Evolutionary conservation across 2,797 vertebrate genomes (phyloP).

Genomic region (Pangasius djambal): DNA sequence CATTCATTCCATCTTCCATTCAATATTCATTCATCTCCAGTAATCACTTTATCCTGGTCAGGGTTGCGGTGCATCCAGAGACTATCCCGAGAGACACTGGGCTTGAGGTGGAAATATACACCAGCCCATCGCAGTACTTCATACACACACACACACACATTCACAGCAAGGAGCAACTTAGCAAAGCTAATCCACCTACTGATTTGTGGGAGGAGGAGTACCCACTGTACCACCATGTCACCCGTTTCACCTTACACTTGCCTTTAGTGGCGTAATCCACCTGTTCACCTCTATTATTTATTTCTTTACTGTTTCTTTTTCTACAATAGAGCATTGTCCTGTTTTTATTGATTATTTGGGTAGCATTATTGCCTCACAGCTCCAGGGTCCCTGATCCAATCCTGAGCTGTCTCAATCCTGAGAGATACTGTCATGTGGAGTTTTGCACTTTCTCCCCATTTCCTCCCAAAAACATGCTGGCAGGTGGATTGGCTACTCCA

Average conservation of each 20-base stretch:
- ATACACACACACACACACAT: not conserved
- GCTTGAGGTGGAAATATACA: not conserved
- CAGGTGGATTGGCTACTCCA: not conserved
- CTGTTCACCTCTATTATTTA: not conserved
- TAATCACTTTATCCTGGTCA: not conserved
- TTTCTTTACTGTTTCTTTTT: not conserved
- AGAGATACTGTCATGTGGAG: not conserved
- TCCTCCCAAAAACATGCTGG: not conserved
- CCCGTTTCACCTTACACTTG: not conserved
- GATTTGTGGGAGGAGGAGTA: not conserved
- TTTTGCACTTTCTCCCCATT: not conserved
- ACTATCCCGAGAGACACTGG: not conserved
- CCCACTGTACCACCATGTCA: slow-evolving; percentile 1
- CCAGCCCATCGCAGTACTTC: not conserved
- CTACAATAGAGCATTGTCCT: not conserved
- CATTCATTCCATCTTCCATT: slow-evolving; percentile 3
- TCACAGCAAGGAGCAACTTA: not conserved
- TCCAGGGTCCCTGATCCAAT: not conserved
- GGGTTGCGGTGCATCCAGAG: not conserved
- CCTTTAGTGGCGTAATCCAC: not conserved
- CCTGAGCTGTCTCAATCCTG: not conserved
- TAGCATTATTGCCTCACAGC: not conserved
- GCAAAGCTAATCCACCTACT: slow-evolving; percentile 5
- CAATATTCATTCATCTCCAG: not conserved
- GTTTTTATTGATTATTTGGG: not conserved